Percentiles rank a stretch among this genome's conserved stretches.
Evolutionary conservation across 2,797 vertebrate genomes (phyloP).

Genomic region (Enoplosus armatus): DNA sequence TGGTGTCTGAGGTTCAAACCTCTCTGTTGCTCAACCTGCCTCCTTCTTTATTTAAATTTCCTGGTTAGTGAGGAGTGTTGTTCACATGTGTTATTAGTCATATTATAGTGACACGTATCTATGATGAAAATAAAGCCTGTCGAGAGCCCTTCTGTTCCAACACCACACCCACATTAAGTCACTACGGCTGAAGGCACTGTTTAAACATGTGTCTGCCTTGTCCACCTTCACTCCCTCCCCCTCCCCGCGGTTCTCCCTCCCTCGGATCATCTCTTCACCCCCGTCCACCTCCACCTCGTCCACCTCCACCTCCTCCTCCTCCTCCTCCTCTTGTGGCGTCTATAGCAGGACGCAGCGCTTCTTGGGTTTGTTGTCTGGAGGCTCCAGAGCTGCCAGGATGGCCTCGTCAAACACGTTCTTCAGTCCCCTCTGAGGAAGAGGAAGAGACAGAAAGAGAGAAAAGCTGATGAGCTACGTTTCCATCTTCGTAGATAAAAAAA

Average conservation of each 20-base stretch:
- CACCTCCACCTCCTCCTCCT: constrained; percentile 10
- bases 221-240: constrained; percentile 1
- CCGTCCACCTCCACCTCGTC: constrained; percentile 10
- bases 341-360: constrained; percentile 83
- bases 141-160: constrained; percentile 18
- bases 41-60: constrained; percentile 38
- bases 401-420: constrained; percentile 88
- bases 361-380: constrained; percentile 85
- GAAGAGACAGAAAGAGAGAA: not conserved
- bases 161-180: constrained; percentile 52
- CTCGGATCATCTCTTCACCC: constrained; percentile 13
- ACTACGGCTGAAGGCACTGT: constrained; percentile 67
- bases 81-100: constrained; percentile 64
- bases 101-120: constrained; percentile 33
- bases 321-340: constrained; percentile 21
- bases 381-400: constrained; percentile 85
- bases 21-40: constrained; percentile 18
- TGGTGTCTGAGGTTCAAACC: constrained; percentile 26
- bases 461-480: not conserved
- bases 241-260: constrained; percentile 13
- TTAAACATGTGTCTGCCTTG: constrained; percentile 39
- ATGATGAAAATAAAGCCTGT: constrained; percentile 44
- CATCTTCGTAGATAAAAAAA: no score
- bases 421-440: constrained; percentile 79
- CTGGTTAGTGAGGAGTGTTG: constrained; percentile 49